Evolutionary conservation across 2,888 invertebrate species (phyloP).

Genomic region (Agrilus biguttatus): DNA sequence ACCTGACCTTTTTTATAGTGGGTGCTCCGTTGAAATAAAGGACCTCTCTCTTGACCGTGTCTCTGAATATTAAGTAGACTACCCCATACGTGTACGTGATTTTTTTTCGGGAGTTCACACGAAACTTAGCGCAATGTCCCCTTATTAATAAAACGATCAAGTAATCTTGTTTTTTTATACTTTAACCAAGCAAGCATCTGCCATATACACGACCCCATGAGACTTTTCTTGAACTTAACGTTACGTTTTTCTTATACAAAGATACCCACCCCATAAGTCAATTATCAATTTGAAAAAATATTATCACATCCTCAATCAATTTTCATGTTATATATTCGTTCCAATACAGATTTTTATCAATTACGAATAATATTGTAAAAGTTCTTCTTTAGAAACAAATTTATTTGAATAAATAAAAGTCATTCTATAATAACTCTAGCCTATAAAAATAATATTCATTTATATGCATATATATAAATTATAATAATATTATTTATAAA

Average conservation of each 20-base stretch:
- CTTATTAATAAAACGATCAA: constrained; percentile 9
- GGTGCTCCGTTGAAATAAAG: constrained; percentile 29
- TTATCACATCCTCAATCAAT: too few species aligned
- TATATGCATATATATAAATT: too few species aligned
- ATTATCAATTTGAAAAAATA: too few species aligned
- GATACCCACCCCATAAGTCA: too few species aligned
- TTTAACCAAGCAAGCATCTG: constrained; percentile 4
- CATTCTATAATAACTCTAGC: too few species aligned
- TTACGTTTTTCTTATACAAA: neutral
- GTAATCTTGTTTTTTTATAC: constrained; percentile 5
- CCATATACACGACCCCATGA: constrained; percentile 2
- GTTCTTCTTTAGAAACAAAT: too few species aligned
- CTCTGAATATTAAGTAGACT: constrained; percentile 31
- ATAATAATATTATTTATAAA: too few species aligned
- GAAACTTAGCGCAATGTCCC: constrained; percentile 20
- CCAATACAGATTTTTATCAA: too few species aligned
- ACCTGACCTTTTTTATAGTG: constrained; percentile 28
- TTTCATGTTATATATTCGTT: too few species aligned
- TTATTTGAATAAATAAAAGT: too few species aligned
- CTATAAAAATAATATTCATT: too few species aligned
- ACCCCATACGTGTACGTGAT: constrained; percentile 16
- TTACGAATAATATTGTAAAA: too few species aligned
- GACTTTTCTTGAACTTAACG: constrained; percentile 4
- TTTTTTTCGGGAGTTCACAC: constrained; percentile 28
- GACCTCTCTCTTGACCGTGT: constrained; percentile 18